Base-by-base conservation (phyloP, 2,113 vertebrate genomes). In the Chamaetylas fuelleborni region DNA sequence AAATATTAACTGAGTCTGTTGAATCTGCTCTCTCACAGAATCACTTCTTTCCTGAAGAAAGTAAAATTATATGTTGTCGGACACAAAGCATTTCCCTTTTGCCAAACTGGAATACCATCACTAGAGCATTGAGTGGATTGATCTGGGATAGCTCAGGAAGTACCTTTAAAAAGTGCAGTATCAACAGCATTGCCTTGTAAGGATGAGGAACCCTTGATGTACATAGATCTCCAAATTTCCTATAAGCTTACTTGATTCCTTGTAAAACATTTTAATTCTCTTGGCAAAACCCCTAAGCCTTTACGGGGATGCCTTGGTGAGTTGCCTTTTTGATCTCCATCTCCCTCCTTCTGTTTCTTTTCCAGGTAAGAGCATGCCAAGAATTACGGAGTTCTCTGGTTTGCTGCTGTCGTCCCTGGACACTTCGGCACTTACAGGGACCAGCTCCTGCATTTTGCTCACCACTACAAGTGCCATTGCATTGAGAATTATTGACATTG, bases 381-480 rank as follows among this genome's bases (percentile, higher is more conserved):
- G 56, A 58, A 80, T 29, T 66, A 26, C 45, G 2, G 4, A 58
- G 62, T 18, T 83, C 45, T 54, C 53, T 62, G 67, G 43, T 33
- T 34, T 0, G 0, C 14, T 66, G 60, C 38, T 20, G 0, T 14
- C 0, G 0, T 34, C 42, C 24, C 67, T 51, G 53, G 62, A 72
- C 31, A 40, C 45, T 48, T n/a, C 76, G 79, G 23, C 66, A 15
- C 6, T 9, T n/a, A 12, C 1, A 4, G 43, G 31, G 51, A 58
- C 11, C 19, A 4, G 47, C n/a, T 88, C 62, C 77, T 81, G 66
- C 40, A 1, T 76, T 83, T 83, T 62, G 34, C 74, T 93, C 85
- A 17, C 64, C 38, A 24, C 74, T 54, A 18, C 71, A 70, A 58
- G 34, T 78, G 60, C 43, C 67, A 74, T 1, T 85, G 66, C 66